Evolutionary conservation across 2,888 invertebrate genomes (phyloP).

Genomic region (Drosophila phalerata): DNA sequence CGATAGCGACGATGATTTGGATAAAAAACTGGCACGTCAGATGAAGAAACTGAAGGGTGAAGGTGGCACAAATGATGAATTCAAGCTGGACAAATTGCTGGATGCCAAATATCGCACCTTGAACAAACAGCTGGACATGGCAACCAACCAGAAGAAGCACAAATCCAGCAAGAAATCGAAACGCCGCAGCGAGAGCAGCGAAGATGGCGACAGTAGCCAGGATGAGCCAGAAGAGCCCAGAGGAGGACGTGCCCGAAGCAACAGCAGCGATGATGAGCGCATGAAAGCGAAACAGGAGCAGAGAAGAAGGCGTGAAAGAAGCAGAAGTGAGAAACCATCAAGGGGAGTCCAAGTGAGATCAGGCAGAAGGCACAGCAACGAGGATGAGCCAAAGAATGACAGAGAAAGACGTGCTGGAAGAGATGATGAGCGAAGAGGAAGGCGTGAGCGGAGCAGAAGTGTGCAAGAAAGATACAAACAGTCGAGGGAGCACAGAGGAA

Average conservation of each 20-base stretch:
- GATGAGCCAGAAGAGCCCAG: neutral
- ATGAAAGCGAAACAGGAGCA: neutral
- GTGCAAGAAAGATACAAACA: neutral
- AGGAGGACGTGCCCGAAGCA: constrained; percentile 1
- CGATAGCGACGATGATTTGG: constrained; percentile 86
- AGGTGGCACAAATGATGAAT: constrained; percentile 61
- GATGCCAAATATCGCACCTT: constrained; percentile 85
- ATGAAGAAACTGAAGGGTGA: constrained; percentile 88
- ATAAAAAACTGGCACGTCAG: constrained; percentile 87
- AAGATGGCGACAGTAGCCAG: constrained; percentile 32
- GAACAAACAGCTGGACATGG: constrained; percentile 84
- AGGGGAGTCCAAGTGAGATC: neutral
- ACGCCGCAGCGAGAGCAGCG: constrained; percentile 33
- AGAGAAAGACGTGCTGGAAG: constrained; percentile 8
- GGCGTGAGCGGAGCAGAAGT: constrained; percentile 20
- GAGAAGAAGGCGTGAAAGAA: constrained; percentile 11
- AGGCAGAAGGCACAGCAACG: constrained; percentile 7
- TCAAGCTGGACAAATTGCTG: constrained; percentile 82
- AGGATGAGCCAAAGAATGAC: neutral
- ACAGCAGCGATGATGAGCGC: constrained; percentile 3
- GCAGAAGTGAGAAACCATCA: constrained; percentile 2
- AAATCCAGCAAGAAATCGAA: constrained; percentile 39
- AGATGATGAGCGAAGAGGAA: neutral
- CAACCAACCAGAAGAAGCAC: constrained; percentile 67
- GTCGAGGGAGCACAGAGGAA: neutral